Evolutionary conservation across 2,113 vertebrate species (phyloP).

Genomic region (Perca schrenkii): DNA sequence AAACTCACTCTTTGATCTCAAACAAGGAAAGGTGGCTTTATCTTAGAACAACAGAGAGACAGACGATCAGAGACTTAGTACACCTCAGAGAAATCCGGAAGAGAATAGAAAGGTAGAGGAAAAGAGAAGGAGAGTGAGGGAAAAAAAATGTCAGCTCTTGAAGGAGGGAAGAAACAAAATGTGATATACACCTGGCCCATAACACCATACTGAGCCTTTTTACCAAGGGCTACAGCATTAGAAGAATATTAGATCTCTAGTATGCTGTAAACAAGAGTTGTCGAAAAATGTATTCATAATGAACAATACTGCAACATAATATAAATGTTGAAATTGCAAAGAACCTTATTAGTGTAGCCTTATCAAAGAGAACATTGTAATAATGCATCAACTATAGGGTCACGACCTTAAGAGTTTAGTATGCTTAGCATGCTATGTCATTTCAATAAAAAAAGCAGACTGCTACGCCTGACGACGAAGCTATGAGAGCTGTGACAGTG

Average conservation of each 20-base stretch:
- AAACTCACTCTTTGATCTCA: conserved; percentile 77
- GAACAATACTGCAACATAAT: neutral
- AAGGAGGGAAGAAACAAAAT: neutral
- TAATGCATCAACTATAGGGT: neutral
- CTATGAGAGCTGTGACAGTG: neutral
- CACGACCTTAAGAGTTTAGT: neutral
- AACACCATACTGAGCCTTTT: neutral
- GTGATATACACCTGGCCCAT: neutral
- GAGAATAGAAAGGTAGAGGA: conserved; percentile 31
- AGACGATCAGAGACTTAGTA: conserved; percentile 60
- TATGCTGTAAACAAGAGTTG: neutral
- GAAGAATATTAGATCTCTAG: neutral
- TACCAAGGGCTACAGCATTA: neutral
- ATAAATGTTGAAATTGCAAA: neutral
- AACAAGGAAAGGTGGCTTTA: conserved; percentile 72
- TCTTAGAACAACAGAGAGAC: conserved; percentile 68
- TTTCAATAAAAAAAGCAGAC: too few relatives aligned
- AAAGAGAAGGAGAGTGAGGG: neutral
- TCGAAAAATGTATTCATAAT: neutral
- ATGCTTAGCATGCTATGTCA: neutral
- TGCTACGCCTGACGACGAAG: neutral
- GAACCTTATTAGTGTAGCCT: neutral
- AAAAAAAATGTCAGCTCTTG: neutral
- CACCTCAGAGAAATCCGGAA: conserved; percentile 50
- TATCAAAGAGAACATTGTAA: neutral